Base-by-base conservation (phyloP, 2,113 vertebrate genomes). In the Rutilus rutilus region DNA sequence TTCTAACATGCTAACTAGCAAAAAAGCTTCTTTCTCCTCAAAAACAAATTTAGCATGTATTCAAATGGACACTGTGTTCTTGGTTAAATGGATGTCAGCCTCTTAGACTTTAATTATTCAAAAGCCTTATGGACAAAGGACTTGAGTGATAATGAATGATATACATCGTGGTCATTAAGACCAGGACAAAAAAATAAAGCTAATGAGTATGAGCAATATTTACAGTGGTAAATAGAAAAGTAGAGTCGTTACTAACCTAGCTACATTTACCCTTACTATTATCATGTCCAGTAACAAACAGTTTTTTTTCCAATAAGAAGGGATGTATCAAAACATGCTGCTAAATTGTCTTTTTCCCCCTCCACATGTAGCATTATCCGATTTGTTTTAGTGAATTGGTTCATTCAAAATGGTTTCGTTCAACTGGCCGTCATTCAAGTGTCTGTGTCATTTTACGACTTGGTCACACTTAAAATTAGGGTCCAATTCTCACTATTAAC, bases 41-140 rank as follows among this genome's bases (percentile, higher is more conserved):
- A 45, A 36, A 27, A 69, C 62, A 69, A 77, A 79, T 23, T 30
- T 42, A n/a, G 81, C 50, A 11, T 39, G 59, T 73, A 36, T 42
- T 76, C 78, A 59, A 45, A 80, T 79, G 78, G 81, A 82, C 74
- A n/a, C 21, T 25, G 75, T 59, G 80, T 78, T 85, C 71, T 60
- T 69, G 45, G 45, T 65, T 71, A 74, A 85, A 85, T 82, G 71
- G 60, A 82, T 76, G 45, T 75, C 27, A 87, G 78, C 36, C 21
- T 83, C 15, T 62, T 21, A n/a, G 19, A 79, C 19, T 23, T 84
- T 84, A 7, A 36, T 82, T 74, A 85, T 81, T 80, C 21, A 83
- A 39, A 54, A 84, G 67, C 36, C 30, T 75, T 75, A 39, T 25
- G 85, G 67, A 19, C 73, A 62, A 84, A 47, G 19, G 19, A 2